Base-by-base conservation (phyloP, 30 jellyfish, hydroid and myxozoan species). In the Phacellophora camtschatica region DNA sequence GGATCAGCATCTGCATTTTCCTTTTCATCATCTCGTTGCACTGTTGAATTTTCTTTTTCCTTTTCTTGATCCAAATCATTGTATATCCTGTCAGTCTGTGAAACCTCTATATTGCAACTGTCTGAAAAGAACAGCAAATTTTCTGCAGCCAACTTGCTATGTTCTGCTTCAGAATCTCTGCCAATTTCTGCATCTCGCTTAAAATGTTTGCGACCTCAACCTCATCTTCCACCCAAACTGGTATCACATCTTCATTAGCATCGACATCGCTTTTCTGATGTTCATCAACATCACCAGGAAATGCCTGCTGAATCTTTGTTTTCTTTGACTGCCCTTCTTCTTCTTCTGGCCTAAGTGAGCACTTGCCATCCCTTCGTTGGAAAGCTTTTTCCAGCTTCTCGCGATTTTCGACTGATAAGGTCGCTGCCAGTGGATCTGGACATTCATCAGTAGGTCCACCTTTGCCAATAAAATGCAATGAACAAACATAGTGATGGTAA, bases 311-410 rank as follows among this genome's bases (percentile, higher is more conserved):
- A 56, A 24, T 29, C 5, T 56, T 56, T 56, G 41, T 56, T 56
- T 56, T 27, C 23, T 56, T 56, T 56, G 41, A 1, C 32, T 25
- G 71, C 41, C 71, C 41, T 1, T 63, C 77, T 1, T 4, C 77
- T 29, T 2, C 56, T 10, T 1, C 77, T 63, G 77, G 77, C 77
- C 77, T 63, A 35, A 63, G 9, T 63, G 51, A 59, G 77, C 10
- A 59, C 77, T 63, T 63, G 51, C 77, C 77, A 59, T 63, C 24
- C 77, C 68, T 63, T 63, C 30, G 15, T 7, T 63, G 77, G 77
- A 63, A 63, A 25, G 54, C 68, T 63, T 5, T 63, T 25, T 63
- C 77, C 77, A 63, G 30, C 77, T 56, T 56, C 6, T 56, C 41
- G 1, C 71, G 42, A 56, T 56, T 56, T 56, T 2, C 71, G 0